A percentile compares a stretch with the other conserved stretches of the same genome.
Evolutionary conservation across 2,888 invertebrate species (phyloP).

Genomic region (Xanthorhoe designata): DNA sequence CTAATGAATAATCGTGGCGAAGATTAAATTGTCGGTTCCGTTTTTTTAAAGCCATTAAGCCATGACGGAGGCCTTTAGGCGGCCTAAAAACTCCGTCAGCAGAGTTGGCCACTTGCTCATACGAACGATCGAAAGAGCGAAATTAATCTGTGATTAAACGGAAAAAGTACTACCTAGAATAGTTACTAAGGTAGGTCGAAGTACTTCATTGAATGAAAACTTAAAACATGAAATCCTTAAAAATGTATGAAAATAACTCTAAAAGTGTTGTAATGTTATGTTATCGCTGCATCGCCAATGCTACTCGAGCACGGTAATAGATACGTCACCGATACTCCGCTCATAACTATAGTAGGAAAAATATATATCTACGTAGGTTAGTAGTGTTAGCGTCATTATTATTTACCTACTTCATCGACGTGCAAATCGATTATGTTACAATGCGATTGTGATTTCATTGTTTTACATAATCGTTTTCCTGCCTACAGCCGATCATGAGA

Average conservation of each 20-base stretch:
- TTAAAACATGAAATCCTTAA: neutral
- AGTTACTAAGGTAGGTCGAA: too few species aligned
- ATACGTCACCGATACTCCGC: constrained; percentile 17
- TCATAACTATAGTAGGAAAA: constrained; percentile 3
- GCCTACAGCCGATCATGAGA: too few species aligned
- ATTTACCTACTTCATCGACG: neutral
- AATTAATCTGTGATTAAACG: too few species aligned
- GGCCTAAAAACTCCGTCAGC: too few species aligned
- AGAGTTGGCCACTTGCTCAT: too few species aligned
- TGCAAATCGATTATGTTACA: neutral
- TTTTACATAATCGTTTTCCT: neutral
- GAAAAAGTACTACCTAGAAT: too few species aligned
- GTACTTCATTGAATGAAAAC: too few species aligned
- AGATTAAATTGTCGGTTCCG: too few species aligned
- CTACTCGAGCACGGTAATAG: constrained; percentile 11
- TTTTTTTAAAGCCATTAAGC: too few species aligned
- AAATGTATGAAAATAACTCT: neutral
- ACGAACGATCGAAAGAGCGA: too few species aligned
- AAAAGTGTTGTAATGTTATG: constrained; percentile 3
- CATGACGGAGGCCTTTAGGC: too few species aligned
- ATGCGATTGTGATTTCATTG: neutral
- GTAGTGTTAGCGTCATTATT: neutral
- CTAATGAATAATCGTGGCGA: too few species aligned
- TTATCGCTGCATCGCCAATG: constrained; percentile 18
- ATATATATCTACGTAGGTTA: neutral